A percentile compares a stretch with the other conserved stretches of the same genome.
Conservation (phyloP, 2,113 vertebrate species). For the Sakesphorus luctuosus region DNA sequence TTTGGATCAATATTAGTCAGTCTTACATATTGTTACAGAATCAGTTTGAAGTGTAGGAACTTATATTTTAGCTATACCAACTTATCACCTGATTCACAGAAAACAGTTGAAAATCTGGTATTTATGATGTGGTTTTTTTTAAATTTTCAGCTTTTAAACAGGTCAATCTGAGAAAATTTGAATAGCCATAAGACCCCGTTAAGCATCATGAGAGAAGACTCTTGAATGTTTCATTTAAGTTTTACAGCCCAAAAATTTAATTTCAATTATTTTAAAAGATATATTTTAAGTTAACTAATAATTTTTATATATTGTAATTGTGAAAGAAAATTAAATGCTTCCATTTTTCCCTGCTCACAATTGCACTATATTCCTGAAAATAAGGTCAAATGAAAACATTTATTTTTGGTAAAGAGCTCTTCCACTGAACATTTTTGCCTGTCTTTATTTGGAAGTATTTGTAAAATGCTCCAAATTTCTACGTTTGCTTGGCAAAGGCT, state of each 20-base stretch:
- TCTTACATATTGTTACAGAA: not conserved
- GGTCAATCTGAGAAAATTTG: not conserved
- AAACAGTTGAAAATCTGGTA: not conserved
- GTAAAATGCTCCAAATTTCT: not conserved
- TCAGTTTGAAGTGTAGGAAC: not conserved
- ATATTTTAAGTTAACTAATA: not conserved
- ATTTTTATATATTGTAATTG: not conserved
- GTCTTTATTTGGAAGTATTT: not conserved
- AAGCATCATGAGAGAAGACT: not conserved
- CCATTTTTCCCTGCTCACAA: not conserved
- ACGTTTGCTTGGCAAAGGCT: not conserved
- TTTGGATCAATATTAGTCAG: not conserved
- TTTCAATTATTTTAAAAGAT: not conserved
- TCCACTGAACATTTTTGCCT: not conserved
- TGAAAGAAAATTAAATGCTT: not conserved
- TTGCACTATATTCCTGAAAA: not conserved
- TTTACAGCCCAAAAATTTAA: not conserved
- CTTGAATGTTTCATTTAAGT: not conserved
- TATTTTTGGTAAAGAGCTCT: not conserved
- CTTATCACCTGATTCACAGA: not conserved
- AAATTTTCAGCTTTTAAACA: not conserved
- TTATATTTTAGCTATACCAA: not conserved
- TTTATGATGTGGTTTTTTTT: not conserved
- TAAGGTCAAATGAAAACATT: not conserved
- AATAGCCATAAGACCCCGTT: not conserved